A percentile compares a stretch with the other conserved stretches of the same genome.
phyloP scores from a whole-genome alignment of 2,797 vertebrate genomes.

The Picus viridis region DNA sequence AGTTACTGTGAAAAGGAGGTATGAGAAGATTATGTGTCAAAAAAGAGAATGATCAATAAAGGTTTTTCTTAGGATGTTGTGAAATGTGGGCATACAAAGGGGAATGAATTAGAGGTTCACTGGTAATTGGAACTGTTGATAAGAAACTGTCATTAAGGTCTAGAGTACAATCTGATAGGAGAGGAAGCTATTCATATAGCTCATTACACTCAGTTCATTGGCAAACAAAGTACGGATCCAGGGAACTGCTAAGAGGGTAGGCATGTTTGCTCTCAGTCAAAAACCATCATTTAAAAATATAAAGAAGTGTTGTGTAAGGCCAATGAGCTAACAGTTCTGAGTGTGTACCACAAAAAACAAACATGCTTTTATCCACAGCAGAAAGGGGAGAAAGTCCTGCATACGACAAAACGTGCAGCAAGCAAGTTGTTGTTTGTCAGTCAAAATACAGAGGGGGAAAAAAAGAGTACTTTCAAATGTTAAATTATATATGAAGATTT shows the following conservation, averaged over 20 bases:
- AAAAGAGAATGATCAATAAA: not conserved
- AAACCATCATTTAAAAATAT: not conserved
- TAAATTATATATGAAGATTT: constrained; percentile 3
- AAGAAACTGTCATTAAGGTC: not conserved
- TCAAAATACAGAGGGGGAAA: not conserved
- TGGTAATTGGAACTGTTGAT: constrained; percentile 1
- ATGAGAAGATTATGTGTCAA: not conserved
- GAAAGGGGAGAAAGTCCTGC: not conserved
- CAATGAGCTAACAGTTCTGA: not conserved
- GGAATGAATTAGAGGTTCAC: not conserved
- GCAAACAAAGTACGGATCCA: not conserved
- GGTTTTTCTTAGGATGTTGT: not conserved
- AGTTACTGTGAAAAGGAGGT: not conserved
- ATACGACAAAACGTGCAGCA: not conserved
- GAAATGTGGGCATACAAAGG: not conserved
- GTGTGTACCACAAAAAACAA: not conserved
- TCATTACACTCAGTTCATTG: not conserved
- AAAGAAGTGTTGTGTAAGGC: not conserved
- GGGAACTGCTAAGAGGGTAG: not conserved
- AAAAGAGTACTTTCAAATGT: not conserved
- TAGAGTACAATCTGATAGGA: not conserved
- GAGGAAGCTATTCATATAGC: not conserved
- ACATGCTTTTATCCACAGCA: not conserved
- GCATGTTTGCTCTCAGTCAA: not conserved
- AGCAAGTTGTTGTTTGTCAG: not conserved